Conservation (phyloP, 1,140 invertebrate species). For the Drosophila chauvacae region DNA sequence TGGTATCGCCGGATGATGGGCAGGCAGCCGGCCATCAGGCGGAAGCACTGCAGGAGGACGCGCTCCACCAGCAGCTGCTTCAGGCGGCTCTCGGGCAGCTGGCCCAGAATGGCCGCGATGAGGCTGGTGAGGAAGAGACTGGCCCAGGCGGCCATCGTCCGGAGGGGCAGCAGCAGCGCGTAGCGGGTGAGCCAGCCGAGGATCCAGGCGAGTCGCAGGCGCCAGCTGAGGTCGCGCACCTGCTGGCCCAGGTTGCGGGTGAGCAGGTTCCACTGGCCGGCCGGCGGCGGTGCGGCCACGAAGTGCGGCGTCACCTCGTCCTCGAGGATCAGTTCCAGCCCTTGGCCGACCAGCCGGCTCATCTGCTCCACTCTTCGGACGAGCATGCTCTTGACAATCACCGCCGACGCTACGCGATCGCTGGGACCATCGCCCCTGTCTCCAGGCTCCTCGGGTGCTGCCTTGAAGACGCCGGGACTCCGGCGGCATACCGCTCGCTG, state of each 20-base stretch:
- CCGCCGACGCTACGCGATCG: not conserved
- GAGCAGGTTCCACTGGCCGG: constrained; percentile 56
- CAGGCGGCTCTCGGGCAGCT: constrained; percentile 33
- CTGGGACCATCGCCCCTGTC: not conserved
- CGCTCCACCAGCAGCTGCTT: constrained; percentile 32
- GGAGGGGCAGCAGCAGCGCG: constrained; percentile 39
- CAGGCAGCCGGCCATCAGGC: constrained; percentile 42
- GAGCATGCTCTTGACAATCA: constrained; percentile 13
- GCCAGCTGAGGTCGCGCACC: constrained; percentile 30
- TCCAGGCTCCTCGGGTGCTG: no score
- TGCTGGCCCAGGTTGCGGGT: constrained; percentile 48
- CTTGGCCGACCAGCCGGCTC: constrained; percentile 35
- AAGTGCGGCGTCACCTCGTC: constrained; percentile 64
- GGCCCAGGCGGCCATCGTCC: constrained; percentile 12
- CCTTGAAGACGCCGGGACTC: not conserved
- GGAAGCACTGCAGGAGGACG: constrained; percentile 43
- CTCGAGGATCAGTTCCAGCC: constrained; percentile 53
- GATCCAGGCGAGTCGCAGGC: constrained; percentile 34
- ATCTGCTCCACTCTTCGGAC: constrained; percentile 36
- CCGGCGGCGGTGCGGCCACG: constrained; percentile 22
- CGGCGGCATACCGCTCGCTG: no score
- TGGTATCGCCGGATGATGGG: constrained; percentile 54
- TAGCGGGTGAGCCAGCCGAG: constrained; percentile 41
- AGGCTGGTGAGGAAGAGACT: constrained; percentile 46
- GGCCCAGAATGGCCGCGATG: constrained; percentile 34